Evolutionary conservation across 2,888 invertebrate species (phyloP).

Genomic region (Orthosia incerta): DNA sequence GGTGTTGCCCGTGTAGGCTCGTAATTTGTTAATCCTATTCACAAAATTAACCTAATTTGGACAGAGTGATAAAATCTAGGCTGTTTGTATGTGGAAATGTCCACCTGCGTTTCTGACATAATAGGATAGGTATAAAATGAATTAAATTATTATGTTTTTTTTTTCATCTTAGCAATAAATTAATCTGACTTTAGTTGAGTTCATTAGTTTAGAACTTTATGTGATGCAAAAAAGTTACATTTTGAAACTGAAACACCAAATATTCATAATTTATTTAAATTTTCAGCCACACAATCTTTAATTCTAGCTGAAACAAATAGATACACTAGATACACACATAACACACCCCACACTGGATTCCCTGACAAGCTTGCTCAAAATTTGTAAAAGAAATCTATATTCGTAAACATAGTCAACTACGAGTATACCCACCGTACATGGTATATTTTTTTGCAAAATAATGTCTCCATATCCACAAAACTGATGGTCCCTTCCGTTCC

Average conservation of each 20-base stretch:
- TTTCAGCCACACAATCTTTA: not conserved
- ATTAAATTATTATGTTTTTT: too few species aligned
- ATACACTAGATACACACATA: not conserved
- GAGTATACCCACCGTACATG: too few species aligned
- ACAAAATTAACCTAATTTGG: conserved; percentile 54
- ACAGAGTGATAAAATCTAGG: conserved; percentile 51
- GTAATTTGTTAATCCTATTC: conserved; percentile 49
- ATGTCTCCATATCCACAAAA: conserved; percentile 40
- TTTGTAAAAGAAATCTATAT: too few species aligned
- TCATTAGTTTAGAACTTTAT: not conserved
- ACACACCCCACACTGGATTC: not conserved
- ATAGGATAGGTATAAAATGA: conserved; percentile 12
- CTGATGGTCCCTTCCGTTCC: conserved; percentile 70
- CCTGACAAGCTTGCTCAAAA: too few species aligned
- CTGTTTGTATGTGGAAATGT: conserved; percentile 42
- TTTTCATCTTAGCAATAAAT: not conserved
- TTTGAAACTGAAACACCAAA: not conserved
- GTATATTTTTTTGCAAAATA: conserved; percentile 1
- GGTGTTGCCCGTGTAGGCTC: conserved; percentile 56
- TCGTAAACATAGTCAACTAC: too few species aligned
- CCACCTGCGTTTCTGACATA: conserved; percentile 34
- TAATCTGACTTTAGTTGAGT: conserved; percentile 4
- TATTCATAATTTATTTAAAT: not conserved
- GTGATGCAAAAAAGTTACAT: not conserved
- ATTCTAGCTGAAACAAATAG: not conserved